phyloP scores from a whole-genome alignment of 2,797 vertebrate genomes.

The Enteromius unitaeniatus region DNA sequence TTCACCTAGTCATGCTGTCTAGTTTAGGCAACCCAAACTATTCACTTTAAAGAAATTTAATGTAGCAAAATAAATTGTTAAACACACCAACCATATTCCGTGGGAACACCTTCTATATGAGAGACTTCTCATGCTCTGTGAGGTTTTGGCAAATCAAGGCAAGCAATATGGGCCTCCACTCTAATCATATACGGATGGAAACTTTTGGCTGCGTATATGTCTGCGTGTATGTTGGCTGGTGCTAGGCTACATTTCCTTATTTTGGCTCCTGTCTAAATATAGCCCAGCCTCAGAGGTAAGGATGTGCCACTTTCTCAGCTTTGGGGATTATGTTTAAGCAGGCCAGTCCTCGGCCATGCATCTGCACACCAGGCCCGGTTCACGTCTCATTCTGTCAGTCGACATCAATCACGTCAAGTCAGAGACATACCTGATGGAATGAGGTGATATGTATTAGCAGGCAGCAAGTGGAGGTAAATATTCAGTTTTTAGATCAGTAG shows the following conservation, averaged over 20 bases:
- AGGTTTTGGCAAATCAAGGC: constrained; percentile 27
- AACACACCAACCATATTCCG: background rate
- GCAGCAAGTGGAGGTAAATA: background rate
- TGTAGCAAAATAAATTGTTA: constrained; percentile 9
- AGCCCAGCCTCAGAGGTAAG: constrained; percentile 64
- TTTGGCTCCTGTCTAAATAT: constrained; percentile 66
- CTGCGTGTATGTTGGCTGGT: constrained; percentile 51
- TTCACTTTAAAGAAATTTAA: background rate
- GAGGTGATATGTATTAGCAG: background rate
- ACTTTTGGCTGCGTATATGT: constrained; percentile 32
- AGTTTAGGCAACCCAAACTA: background rate
- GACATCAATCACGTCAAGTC: constrained; percentile 38
- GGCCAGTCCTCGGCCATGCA: constrained; percentile 46
- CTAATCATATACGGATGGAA: constrained; percentile 51
- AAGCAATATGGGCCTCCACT: constrained; percentile 28
- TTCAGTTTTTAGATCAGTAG: background rate
- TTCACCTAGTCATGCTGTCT: background rate
- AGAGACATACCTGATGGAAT: constrained; percentile 25
- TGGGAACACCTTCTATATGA: background rate
- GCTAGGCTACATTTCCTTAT: constrained; percentile 54
- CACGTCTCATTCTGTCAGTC: constrained; percentile 47
- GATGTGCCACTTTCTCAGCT: constrained; percentile 68
- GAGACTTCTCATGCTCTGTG: constrained; percentile 17
- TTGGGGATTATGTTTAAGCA: constrained; percentile 63
- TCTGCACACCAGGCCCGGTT: constrained; percentile 30